Conservation (phyloP, 2,888 invertebrate genomes). For the Calameuta idolon region DNA sequence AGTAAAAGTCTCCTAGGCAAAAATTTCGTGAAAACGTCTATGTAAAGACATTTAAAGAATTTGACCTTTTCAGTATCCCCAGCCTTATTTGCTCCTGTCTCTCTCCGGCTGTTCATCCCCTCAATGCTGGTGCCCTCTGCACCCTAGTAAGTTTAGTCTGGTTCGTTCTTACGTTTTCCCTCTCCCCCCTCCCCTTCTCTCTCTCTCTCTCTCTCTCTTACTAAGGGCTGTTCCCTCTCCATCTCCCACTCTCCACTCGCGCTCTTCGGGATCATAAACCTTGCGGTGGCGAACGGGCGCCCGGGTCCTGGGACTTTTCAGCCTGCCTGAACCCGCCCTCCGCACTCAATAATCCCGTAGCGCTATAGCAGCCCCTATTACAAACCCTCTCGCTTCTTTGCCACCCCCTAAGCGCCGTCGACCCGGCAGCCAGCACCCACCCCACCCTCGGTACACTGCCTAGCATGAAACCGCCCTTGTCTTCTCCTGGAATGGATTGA, state of each 20-base stretch:
- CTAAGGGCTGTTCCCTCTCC: background rate
- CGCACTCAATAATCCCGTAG: slow-evolving; percentile 59
- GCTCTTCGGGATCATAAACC: slow-evolving; percentile 54
- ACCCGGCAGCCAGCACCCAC: slow-evolving; percentile 5
- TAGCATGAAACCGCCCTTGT: slow-evolving; percentile 32
- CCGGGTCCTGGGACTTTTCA: slow-evolving; percentile 62
- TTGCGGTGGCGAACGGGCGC: slow-evolving; percentile 54
- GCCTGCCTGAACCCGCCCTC: slow-evolving; percentile 47
- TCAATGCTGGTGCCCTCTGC: background rate
- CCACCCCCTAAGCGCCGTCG: background rate
- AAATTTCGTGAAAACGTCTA: background rate
- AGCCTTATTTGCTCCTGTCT: slow-evolving; percentile 1
- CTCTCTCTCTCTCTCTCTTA: background rate
- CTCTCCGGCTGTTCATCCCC: background rate
- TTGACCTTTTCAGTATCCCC: background rate
- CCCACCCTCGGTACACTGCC: slow-evolving; percentile 3
- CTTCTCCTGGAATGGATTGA: slow-evolving; percentile 47
- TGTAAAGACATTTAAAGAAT: background rate
- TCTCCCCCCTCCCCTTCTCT: background rate
- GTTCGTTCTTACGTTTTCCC: slow-evolving; percentile 17
- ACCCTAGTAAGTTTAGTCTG: slow-evolving; percentile 30
- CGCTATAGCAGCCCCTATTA: slow-evolving; percentile 54
- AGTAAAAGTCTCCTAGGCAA: background rate
- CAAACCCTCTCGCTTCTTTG: slow-evolving; percentile 32
- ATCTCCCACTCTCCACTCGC: slow-evolving; percentile 18